Evolutionary conservation across 2,888 invertebrate species (phyloP).

Genomic region (Orgyia antiqua): DNA sequence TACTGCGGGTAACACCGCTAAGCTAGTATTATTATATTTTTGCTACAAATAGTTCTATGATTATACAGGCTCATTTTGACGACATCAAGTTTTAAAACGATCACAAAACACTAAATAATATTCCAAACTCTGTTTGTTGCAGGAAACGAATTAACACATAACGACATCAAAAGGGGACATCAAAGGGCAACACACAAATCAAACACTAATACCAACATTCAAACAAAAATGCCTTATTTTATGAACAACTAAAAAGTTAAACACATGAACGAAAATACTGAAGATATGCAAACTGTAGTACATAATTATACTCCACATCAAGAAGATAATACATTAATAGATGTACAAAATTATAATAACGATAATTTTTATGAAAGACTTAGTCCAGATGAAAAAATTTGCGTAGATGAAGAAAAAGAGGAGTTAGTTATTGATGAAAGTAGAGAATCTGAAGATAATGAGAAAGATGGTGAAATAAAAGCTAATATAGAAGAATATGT

Average conservation of each 20-base stretch:
- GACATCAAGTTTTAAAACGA: no score
- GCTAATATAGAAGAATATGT: constrained; percentile 35
- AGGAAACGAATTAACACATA: constrained; percentile 51
- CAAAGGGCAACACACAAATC: constrained; percentile 52
- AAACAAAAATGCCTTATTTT: constrained; percentile 68
- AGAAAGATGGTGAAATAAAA: constrained; percentile 22
- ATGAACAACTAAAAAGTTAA: constrained; percentile 41
- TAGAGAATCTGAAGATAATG: constrained; percentile 9
- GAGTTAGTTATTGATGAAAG: constrained; percentile 44
- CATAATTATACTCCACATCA: constrained; percentile 45
- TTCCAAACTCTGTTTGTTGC: constrained; percentile 57
- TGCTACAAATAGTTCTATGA: no score
- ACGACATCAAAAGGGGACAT: constrained; percentile 53
- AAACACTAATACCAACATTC: constrained; percentile 66
- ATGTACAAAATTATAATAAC: constrained; percentile 23
- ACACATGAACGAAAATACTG: constrained; percentile 59
- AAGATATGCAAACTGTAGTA: constrained; percentile 64
- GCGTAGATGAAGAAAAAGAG: constrained; percentile 52
- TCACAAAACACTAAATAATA: constrained; percentile 48
- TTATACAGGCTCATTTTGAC: no score
- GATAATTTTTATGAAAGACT: constrained; percentile 40
- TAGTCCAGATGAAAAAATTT: constrained; percentile 51
- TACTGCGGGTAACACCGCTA: no score
- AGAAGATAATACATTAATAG: constrained; percentile 34
- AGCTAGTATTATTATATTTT: no score